phyloP scores from a whole-genome alignment of 1,140 invertebrate genomes.

The Diachasmimorpha longicaudata region DNA sequence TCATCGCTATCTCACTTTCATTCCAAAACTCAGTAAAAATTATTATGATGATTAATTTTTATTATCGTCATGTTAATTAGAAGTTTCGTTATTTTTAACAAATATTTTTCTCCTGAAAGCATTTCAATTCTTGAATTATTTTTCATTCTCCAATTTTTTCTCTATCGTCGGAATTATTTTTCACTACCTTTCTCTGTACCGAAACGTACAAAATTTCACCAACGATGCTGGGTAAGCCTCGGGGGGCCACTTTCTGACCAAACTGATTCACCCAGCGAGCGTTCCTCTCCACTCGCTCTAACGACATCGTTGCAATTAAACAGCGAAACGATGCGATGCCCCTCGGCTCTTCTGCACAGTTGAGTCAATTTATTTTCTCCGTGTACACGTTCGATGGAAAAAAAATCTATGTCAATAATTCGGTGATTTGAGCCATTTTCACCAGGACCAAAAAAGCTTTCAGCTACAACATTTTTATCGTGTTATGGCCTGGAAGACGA shows the following conservation, averaged over 20 bases:
- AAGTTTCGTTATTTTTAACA: too few relatives aligned
- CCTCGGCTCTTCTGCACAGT: background rate
- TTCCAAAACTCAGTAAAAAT: too few relatives aligned
- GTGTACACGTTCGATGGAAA: background rate
- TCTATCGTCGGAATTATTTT: background rate
- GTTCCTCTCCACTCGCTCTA: background rate
- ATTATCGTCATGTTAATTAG: too few relatives aligned
- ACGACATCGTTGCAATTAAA: constrained; percentile 2
- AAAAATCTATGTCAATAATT: background rate
- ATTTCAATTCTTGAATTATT: too few relatives aligned
- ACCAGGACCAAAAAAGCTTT: background rate
- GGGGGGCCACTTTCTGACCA: background rate
- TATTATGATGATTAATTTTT: too few relatives aligned
- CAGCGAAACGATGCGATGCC: background rate
- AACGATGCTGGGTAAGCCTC: background rate
- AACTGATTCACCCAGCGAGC: background rate
- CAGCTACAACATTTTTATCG: background rate
- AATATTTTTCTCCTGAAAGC: too few relatives aligned
- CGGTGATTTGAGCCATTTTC: background rate
- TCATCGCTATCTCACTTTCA: too few relatives aligned
- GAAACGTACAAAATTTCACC: background rate
- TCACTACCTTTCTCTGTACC: background rate
- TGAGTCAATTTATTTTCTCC: background rate
- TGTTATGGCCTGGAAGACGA: background rate
- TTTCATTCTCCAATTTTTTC: background rate